phyloP scores from a whole-genome alignment of 2,797 vertebrate genomes.

The Liparis tanakae region DNA sequence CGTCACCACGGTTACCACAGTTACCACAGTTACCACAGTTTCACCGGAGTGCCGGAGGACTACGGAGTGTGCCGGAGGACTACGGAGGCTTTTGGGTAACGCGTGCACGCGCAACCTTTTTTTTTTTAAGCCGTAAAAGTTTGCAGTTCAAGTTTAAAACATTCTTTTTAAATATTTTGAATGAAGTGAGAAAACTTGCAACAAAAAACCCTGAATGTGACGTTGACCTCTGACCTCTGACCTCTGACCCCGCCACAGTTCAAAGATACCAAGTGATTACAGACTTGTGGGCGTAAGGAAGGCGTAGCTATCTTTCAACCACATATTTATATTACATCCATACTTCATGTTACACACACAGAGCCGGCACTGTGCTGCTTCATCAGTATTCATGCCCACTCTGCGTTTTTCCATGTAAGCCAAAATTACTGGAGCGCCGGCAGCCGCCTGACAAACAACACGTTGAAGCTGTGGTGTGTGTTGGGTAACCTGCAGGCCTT shows the following conservation, averaged over 20 bases:
- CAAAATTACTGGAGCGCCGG: constrained; percentile 16
- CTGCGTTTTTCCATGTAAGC: constrained; percentile 28
- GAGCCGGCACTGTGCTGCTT: constrained; percentile 20
- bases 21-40: background rate
- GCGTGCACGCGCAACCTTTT: background rate
- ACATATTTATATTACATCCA: background rate
- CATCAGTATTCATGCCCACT: constrained; percentile 34
- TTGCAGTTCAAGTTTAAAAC: background rate
- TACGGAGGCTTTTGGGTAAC: background rate
- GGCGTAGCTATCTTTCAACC: background rate
- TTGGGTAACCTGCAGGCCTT: constrained; percentile 64
- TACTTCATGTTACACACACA: background rate
- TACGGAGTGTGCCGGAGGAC: background rate
- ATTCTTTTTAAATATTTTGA: too few relatives aligned
- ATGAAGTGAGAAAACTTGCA: too few relatives aligned
- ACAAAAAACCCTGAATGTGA: too few relatives aligned
- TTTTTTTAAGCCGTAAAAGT: background rate
- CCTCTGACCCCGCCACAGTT: too few relatives aligned
- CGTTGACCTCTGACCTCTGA: too few relatives aligned
- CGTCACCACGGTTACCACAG: background rate
- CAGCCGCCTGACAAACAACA: constrained; percentile 53
- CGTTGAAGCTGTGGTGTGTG: constrained; percentile 34
- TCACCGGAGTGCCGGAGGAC: background rate
- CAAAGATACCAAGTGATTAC: background rate
- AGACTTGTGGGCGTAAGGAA: too few relatives aligned